A percentile compares a stretch with the other conserved stretches of the same genome.
phyloP scores from a whole-genome alignment of 2,113 vertebrate species.

The Bucco capensis region DNA sequence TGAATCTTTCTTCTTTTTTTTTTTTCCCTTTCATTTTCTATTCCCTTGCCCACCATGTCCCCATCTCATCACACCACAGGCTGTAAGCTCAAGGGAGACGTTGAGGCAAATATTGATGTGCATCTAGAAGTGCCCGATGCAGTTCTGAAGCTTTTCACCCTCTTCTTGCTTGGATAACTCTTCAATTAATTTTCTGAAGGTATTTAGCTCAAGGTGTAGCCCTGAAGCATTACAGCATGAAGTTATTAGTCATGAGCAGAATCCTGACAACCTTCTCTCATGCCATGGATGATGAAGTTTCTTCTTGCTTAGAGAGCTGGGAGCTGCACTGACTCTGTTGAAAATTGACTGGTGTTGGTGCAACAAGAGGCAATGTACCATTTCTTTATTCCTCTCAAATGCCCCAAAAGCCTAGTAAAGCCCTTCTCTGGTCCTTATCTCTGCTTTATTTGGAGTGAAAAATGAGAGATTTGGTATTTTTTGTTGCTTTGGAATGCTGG shows the following conservation, averaged over 20 bases:
- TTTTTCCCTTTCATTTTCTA: not conserved
- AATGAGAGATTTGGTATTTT: not conserved
- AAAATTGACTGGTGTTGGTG: not conserved
- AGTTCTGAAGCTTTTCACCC: not conserved
- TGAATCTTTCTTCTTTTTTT: not conserved
- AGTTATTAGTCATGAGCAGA: slow-evolving; percentile 41
- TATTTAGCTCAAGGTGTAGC: slow-evolving; percentile 18
- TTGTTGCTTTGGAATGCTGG: not conserved
- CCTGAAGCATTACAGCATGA: slow-evolving; percentile 21
- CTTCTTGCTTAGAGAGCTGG: not conserved
- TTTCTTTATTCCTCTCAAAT: not conserved
- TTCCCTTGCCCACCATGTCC: fast-evolving
- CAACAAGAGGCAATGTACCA: not conserved
- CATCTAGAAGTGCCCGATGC: not conserved
- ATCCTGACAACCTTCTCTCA: slow-evolving; percentile 3
- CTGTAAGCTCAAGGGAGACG: not conserved
- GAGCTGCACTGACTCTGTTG: not conserved
- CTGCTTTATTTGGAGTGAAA: not conserved
- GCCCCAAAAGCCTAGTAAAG: not conserved
- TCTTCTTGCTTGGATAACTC: slow-evolving; percentile 12
- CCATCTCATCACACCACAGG: not conserved
- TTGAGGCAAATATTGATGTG: not conserved
- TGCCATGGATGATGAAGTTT: not conserved
- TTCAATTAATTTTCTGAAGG: slow-evolving; percentile 40
- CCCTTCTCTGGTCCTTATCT: not conserved